Evolutionary conservation across 2,797 vertebrate species (phyloP), one percentile per base, ranked within the genome.

Genomic region (Sebastes wilsoni): DNA sequence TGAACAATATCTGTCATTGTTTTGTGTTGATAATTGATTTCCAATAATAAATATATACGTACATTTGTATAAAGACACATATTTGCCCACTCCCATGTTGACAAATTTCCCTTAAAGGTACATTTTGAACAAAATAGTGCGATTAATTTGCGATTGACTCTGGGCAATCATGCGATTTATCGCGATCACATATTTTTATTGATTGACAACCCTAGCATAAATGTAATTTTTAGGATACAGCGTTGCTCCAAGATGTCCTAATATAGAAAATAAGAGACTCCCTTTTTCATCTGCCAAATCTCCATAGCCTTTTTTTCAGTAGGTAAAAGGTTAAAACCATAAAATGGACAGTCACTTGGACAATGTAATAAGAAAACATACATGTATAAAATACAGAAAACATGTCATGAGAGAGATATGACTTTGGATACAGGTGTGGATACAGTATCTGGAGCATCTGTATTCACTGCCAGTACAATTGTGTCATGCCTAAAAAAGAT

Each of bases 391-490:
- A 69, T 38, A n/a, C 5, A 70, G 9, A 59, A 70, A 54, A 58
- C 4, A 70, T 10, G 18, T 38, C 30, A 52, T 8, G 16, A 67
- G n/a, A 49, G 34, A 71, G 23, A 49, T 54, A 16, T 4, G 22
- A 36, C 49, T 61, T 49, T 20, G 49, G 59, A 55, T 36, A 36
- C 34, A 36, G 34, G 34, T 36, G 34, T 58, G 36, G 28, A 67
- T 23, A 38, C 49, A 62, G 22, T 25, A 67, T 66, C 75, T 49
- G 27, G 5, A 69, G 34, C 71, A 76, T 89, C 70, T 75, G 38
- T 77, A 75, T 75, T 70, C 42, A 16, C 46, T 75, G 83, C 34
- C 36, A 22, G 68, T 66, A 42, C 65, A 77, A 75, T 58, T 75
- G 75, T 67, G 65, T 69, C n/a, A 67, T 20, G 56, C 38, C 65